A percentile compares a stretch with the other conserved stretches of the same genome.
Conservation (phyloP, 2,113 vertebrate species). For the Rhodinocichla rosea region DNA sequence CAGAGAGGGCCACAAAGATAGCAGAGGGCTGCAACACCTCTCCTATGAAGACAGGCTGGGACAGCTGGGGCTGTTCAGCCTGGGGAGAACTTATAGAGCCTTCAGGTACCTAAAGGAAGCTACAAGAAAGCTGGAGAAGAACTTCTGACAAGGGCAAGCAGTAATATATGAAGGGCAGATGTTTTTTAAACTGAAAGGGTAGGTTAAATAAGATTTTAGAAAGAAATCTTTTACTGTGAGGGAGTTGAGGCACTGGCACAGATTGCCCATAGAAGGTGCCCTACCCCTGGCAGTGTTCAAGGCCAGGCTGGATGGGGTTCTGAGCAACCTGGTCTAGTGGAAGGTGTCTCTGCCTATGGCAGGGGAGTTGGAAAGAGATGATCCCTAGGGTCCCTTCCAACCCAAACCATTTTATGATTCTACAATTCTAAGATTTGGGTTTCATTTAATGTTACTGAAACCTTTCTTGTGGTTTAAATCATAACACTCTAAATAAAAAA, state of each 20-base stretch:
- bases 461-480: neutral
- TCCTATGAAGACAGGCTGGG: neutral
- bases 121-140: neutral
- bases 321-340: neutral
- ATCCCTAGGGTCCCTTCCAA: neutral
- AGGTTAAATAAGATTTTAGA: neutral
- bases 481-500: neutral
- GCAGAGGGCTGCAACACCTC: neutral
- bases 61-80: neutral
- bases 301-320: neutral
- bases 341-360: neutral
- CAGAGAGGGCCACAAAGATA: neutral
- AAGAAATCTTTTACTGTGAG: neutral
- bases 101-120: neutral
- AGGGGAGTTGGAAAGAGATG: neutral
- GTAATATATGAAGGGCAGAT: neutral
- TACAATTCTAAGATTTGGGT: neutral
- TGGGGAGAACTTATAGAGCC: neutral
- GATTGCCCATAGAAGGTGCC: neutral
- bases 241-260: neutral
- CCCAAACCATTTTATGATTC: neutral
- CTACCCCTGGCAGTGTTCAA: neutral
- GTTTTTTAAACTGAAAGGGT: neutral
- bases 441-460: neutral
- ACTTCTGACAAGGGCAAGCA: neutral